Percentiles rank a stretch among this genome's conserved stretches.
phyloP scores from a whole-genome alignment of 2,113 vertebrate genomes.

The Aviceda subcristata region DNA sequence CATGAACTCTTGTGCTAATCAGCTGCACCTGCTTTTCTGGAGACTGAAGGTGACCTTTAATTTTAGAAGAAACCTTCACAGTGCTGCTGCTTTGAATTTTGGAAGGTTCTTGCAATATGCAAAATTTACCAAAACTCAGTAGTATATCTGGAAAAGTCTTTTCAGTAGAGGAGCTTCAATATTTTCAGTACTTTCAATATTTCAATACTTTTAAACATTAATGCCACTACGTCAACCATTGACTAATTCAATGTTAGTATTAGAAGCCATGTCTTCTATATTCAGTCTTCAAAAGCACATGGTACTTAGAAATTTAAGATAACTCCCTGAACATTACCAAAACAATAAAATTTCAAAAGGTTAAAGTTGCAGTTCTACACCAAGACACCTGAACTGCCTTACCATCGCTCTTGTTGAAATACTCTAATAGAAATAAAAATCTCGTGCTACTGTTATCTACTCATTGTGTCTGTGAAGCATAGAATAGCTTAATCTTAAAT shows the following conservation, averaged over 20 bases:
- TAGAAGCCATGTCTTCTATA: not conserved
- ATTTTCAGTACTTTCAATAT: too few relatives aligned
- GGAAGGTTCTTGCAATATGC: not conserved
- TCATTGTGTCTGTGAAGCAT: not conserved
- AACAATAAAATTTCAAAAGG: not conserved
- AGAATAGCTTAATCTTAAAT: not conserved
- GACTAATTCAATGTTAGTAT: not conserved
- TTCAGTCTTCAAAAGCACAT: not conserved
- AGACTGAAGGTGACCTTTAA: conserved; percentile 21
- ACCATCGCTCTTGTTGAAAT: not conserved
- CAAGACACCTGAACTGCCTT: not conserved
- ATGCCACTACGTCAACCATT: not conserved
- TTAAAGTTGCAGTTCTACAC: not conserved
- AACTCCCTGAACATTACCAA: not conserved
- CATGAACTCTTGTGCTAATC: not conserved
- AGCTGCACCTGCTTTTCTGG: not conserved
- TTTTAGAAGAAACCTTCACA: not conserved
- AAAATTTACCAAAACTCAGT: not conserved
- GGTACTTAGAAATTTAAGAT: not conserved
- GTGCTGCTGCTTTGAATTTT: not conserved
- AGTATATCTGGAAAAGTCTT: not conserved
- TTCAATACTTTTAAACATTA: not conserved
- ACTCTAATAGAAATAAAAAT: not conserved
- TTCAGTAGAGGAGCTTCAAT: not conserved
- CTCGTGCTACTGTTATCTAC: not conserved